These are phyloP conservation scores for Drosophila bifasciata DNA, from an alignment of 1,140 invertebrate genomes.

Conservation along the genomic window DNA sequence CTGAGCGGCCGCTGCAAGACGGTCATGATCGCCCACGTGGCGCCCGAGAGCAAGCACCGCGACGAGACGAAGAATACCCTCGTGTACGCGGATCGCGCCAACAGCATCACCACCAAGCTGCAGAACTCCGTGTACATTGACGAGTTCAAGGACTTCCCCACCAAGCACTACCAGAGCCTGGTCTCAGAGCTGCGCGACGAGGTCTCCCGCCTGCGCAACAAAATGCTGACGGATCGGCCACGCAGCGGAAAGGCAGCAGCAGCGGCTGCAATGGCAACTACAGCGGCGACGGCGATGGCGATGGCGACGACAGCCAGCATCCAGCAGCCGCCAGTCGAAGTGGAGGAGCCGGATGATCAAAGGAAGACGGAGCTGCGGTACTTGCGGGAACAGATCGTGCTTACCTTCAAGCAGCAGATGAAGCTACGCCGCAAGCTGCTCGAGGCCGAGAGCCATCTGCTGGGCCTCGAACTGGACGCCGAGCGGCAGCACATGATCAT, in stretches of 20 bases:
- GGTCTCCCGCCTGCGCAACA: constrained; percentile 91
- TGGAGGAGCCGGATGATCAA: constrained; percentile 77
- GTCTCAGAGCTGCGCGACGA: constrained; percentile 93
- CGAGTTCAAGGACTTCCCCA: constrained; percentile 82
- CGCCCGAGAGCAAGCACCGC: constrained; percentile 90
- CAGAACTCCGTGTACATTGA: constrained; percentile 82
- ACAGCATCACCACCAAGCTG: constrained; percentile 90
- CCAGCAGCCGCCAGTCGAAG: constrained; percentile 14
- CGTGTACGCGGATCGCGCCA: constrained; percentile 96
- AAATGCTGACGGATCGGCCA: constrained; percentile 90
- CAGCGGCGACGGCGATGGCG: constrained; percentile 72
- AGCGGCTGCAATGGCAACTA: constrained; percentile 46
- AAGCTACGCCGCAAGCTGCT: constrained; percentile 91
- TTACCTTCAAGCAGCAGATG: constrained; percentile 96
- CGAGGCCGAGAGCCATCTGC: constrained; percentile 93
- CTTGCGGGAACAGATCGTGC: constrained; percentile 92
- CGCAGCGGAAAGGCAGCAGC: constrained; percentile 83
- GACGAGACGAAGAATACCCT: constrained; percentile 97
- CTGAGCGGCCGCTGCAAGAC: constrained; percentile 95
- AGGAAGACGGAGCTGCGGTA: constrained; percentile 88
- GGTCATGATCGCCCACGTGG: constrained; percentile 98
- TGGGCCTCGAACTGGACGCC: constrained; percentile 92
- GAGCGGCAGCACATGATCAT: constrained; percentile 94
- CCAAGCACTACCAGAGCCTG: constrained; percentile 90
- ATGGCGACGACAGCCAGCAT: constrained; percentile 27